Evolutionary conservation across 2,797 vertebrate genomes (phyloP), one percentile per base, ranked within the genome.

Genomic region (Telmatherina bonti): DNA sequence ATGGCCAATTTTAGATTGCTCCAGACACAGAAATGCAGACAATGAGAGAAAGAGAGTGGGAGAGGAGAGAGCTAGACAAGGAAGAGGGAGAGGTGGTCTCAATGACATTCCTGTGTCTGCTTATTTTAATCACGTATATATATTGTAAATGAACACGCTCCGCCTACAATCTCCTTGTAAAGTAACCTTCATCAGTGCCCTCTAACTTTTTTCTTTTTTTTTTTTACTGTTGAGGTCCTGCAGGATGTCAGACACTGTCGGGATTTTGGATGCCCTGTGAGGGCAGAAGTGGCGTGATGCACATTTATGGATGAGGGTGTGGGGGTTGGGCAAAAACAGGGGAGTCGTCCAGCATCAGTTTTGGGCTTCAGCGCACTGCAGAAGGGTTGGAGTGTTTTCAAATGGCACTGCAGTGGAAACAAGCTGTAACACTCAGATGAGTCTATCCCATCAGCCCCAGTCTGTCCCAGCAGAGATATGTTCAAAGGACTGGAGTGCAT

Each of bases 401-500:
- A 91, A 85, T 80, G 75, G 79, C 86, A 89, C 87, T 93, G 92
- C 92, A 92, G 91, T 74, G 91, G 83, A 85, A 84, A 63, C 61
- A 71, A 67, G 69, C 86, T 82, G 59, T 6, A 60, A 80, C 74
- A 73, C 72, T 74, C 60, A 63, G 75, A 78, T 53, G 6, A 74
- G 73, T 82, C 80, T 79, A 85, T 84, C 72, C 82, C 80, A 85
- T 66, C 66, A 55, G 31, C 33, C 33, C 73, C 62, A 45, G 71
- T 76, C 57, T 27, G 76, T 64, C 73, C 49, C 56, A 62, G 62
- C 78, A 64, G 43, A 55, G 18, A 31, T 38, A 54, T 61, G 31
- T 52, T 33, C 54, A 63, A 41, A 31, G 22, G 51, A 29, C 22
- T 20, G 10, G 27, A 22, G 36, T 8, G 35, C 27, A 13, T 7